Conservation (phyloP, 2,797 vertebrate species). For the Pipistrellus pipistrellus region DNA sequence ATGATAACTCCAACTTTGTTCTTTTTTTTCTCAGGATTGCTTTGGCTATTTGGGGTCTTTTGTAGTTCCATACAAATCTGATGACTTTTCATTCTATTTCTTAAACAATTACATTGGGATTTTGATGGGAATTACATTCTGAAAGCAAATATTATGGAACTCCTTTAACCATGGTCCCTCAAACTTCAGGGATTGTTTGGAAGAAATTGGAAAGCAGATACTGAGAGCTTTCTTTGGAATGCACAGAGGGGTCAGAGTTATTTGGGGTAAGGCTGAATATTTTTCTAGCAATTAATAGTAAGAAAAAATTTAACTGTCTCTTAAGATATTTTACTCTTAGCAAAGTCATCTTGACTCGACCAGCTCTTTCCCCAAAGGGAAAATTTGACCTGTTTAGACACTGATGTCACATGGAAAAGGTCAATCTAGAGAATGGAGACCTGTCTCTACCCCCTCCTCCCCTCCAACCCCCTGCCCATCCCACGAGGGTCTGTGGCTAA, state of each 20-base stretch:
- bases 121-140: not conserved
- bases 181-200: not conserved
- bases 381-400: not conserved
- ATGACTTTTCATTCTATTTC: no score
- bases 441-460: not conserved
- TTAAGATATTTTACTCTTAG: conserved; percentile 22
- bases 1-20: no score
- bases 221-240: conserved; percentile 1
- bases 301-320: not conserved
- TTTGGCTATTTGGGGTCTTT: no score
- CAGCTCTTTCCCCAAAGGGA: not conserved
- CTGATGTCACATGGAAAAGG: not conserved
- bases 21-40: no score
- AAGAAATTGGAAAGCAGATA: not conserved
- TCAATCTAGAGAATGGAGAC: not conserved
- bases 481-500: not conserved
- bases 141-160: not conserved
- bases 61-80: no score
- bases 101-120: no score
- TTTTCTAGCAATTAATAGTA: conserved; percentile 60
- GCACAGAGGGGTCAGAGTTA: not conserved
- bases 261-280: not conserved
- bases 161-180: not conserved
- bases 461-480: no score
- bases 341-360: not conserved